A percentile compares a stretch with the other conserved stretches of the same genome.
phyloP scores from a whole-genome alignment of 2,113 vertebrate genomes.

The Apodemus sylvaticus region DNA sequence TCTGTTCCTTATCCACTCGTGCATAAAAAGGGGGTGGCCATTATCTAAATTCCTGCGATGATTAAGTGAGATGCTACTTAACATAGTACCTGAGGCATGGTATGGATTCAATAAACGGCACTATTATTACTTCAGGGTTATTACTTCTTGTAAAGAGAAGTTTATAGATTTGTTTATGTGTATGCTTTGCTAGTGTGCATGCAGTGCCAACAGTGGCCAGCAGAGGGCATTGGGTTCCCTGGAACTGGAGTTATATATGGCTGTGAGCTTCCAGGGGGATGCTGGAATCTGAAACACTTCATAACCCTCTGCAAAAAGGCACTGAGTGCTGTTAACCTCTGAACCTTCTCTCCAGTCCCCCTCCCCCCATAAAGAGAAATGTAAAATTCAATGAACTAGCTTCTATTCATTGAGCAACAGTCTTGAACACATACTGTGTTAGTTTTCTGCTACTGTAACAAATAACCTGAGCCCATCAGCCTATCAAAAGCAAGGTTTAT shows the following conservation, averaged over 20 bases:
- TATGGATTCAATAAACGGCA: background rate
- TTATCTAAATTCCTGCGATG: background rate
- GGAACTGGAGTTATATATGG: background rate
- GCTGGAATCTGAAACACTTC: background rate
- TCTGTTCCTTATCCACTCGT: background rate
- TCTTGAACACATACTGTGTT: background rate
- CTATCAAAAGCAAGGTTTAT: background rate
- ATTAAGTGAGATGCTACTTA: conserved; percentile 19
- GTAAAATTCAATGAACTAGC: background rate
- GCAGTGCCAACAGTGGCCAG: background rate
- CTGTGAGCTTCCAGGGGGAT: background rate
- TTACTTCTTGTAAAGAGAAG: background rate
- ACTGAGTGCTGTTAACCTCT: background rate
- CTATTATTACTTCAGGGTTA: conserved; percentile 19
- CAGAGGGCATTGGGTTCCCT: background rate
- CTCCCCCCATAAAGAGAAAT: background rate
- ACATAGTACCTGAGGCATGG: background rate
- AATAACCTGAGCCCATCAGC: background rate
- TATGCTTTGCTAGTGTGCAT: background rate
- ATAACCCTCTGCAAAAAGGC: background rate
- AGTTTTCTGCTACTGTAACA: background rate
- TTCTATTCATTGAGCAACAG: conserved; percentile 2
- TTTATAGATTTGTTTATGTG: background rate
- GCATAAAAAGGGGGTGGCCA: background rate
- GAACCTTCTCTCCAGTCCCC: background rate